Conservation (phyloP, 23 tunicate genomes). For the Botrylloides violaceus region DNA sequence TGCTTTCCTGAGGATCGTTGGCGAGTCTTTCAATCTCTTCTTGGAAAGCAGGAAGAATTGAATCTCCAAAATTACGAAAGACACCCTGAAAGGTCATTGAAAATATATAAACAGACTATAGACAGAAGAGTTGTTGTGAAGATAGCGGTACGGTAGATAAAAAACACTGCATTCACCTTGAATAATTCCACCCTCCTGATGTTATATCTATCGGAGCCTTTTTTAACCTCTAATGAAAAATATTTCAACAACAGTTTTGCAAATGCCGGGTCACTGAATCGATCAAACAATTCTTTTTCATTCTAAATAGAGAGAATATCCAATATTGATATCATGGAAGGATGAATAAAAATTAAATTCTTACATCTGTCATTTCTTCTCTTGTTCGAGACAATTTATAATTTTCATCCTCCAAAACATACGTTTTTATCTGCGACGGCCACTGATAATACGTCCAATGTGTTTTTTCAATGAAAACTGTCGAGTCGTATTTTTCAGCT, state of each 20-base stretch:
- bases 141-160: too few relatives aligned
- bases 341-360: not conserved
- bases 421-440: conserved; percentile 77
- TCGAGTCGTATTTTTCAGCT: conserved; percentile 46
- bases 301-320: not conserved
- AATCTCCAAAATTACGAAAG: conserved; percentile 73
- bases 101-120: too few relatives aligned
- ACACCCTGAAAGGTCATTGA: conserved; percentile 39
- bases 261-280: conserved; percentile 46
- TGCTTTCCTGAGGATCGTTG: conserved; percentile 53
- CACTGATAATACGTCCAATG: conserved; percentile 86
- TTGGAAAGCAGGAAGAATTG: conserved; percentile 39
- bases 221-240: conserved; percentile 52
- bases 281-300: conserved; percentile 42
- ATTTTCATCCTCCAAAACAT: conserved; percentile 31
- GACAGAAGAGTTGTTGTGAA: too few relatives aligned
- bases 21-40: conserved; percentile 40
- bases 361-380: conserved; percentile 36
- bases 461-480: conserved; percentile 74
- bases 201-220: conserved; percentile 60
- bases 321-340: not conserved
- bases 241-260: conserved; percentile 40
- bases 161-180: conserved; percentile 9
- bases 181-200: conserved; percentile 50
- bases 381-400: conserved; percentile 32